These are phyloP conservation scores for Semicossyphus pulcher DNA, from an alignment of 2,113 vertebrate genomes.

Conservation along the genomic window DNA sequence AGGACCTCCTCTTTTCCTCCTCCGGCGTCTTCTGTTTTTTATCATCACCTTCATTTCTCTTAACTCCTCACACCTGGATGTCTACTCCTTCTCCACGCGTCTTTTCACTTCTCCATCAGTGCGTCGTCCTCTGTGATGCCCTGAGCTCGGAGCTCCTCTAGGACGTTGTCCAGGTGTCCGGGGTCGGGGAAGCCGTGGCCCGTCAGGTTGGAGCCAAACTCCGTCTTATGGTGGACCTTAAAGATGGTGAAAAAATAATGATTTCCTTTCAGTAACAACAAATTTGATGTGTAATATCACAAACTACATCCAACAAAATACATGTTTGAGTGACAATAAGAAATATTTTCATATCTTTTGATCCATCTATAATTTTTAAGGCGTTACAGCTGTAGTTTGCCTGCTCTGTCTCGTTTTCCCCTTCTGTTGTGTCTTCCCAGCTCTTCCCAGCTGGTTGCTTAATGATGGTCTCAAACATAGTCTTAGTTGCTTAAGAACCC, in stretches of 20 bases:
- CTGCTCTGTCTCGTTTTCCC: too few species aligned
- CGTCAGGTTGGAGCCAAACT: slow-evolving; percentile 95
- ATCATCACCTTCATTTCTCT: not conserved
- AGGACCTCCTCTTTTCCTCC: slow-evolving; percentile 21
- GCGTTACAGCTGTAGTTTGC: too few species aligned
- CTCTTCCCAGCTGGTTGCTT: too few species aligned
- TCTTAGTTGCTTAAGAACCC: too few species aligned
- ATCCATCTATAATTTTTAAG: too few species aligned
- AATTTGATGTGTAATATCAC: not conserved
- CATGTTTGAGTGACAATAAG: too few species aligned
- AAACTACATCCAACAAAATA: not conserved
- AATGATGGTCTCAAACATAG: too few species aligned
- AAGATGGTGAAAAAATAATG: not conserved
- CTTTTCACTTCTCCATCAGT: slow-evolving; percentile 68
- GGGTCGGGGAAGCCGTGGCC: slow-evolving; percentile 94
- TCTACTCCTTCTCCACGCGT: not conserved
- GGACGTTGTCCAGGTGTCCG: slow-evolving; percentile 84
- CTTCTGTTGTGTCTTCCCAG: too few species aligned
- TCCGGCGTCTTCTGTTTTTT: not conserved
- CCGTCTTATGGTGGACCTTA: slow-evolving; percentile 94
- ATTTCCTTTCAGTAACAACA: not conserved
- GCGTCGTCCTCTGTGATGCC: slow-evolving; percentile 90
- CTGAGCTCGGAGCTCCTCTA: slow-evolving; percentile 92
- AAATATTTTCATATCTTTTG: too few species aligned
- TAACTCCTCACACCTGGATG: not conserved